A percentile compares a stretch with the other conserved stretches of the same genome.
Evolutionary conservation across 2,797 vertebrate genomes (phyloP).

Genomic region (Gymnothorax javanicus): DNA sequence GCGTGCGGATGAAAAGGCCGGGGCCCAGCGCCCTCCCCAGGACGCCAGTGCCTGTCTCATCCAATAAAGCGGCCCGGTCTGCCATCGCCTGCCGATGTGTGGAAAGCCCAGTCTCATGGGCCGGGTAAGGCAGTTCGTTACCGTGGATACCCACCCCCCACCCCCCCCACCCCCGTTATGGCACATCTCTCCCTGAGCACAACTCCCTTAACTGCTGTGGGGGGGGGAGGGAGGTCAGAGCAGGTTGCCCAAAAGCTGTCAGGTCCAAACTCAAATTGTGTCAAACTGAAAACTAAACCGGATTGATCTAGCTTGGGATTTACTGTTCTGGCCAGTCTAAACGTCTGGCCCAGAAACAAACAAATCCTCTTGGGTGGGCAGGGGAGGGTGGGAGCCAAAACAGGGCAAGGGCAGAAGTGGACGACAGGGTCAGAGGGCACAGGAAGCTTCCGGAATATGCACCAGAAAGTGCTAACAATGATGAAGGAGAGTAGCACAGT

Average conservation of each 20-base stretch:
- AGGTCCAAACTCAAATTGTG: neutral
- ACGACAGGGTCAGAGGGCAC: neutral
- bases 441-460: neutral
- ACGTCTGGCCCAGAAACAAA: neutral
- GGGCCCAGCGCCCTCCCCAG: slow-evolving; percentile 71
- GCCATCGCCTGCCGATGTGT: slow-evolving; percentile 53
- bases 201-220: neutral
- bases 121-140: slow-evolving; percentile 37
- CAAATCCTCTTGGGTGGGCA: no score
- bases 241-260: neutral
- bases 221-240: neutral
- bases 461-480: neutral
- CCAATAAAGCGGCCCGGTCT: slow-evolving; percentile 80
- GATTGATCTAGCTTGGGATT: neutral
- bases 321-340: slow-evolving; percentile 1
- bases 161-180: neutral
- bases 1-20: slow-evolving; percentile 75
- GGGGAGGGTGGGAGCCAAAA: neutral
- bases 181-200: neutral
- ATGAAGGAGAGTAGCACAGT: neutral
- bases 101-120: slow-evolving; percentile 50
- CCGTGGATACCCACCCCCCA: slow-evolving; percentile 33
- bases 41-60: slow-evolving; percentile 82
- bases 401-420: neutral
- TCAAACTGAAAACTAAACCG: neutral